Conservation (phyloP, 2,888 invertebrate species). For the Meiosimyza platycephala region DNA sequence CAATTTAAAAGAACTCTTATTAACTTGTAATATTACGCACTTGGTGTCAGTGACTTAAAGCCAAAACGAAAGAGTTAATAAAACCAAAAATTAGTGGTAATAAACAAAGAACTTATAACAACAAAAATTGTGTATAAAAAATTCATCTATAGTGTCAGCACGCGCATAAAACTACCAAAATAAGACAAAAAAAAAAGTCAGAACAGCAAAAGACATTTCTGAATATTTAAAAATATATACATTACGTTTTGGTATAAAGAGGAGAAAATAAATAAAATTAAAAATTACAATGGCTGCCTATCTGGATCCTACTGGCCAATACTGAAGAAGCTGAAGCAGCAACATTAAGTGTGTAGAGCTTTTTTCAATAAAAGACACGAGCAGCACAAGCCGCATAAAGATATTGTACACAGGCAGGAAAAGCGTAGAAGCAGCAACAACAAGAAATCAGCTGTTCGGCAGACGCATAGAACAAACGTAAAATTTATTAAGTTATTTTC, state of each 20-base stretch:
- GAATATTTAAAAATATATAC: slow-evolving; percentile 26
- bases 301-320: slow-evolving; percentile 67
- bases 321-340: slow-evolving; percentile 47
- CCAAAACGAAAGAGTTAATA: not conserved
- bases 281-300: slow-evolving; percentile 58
- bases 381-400: not conserved
- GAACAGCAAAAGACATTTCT: slow-evolving; percentile 17
- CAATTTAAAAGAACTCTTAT: not conserved
- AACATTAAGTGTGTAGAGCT: not conserved
- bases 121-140: not conserved
- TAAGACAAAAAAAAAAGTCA: not conserved
- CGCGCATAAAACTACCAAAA: slow-evolving; percentile 8
- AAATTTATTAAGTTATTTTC: slow-evolving; percentile 20
- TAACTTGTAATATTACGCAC: not conserved
- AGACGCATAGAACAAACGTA: slow-evolving; percentile 14
- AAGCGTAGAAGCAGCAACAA: slow-evolving; percentile 23
- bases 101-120: slow-evolving; percentile 3
- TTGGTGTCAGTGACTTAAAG: slow-evolving; percentile 24
- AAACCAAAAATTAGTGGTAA: too few relatives aligned
- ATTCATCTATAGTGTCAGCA: too few relatives aligned
- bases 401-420: not conserved
- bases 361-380: slow-evolving; percentile 12
- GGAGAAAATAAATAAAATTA: slow-evolving; percentile 36
- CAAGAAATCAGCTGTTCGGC: slow-evolving; percentile 32
- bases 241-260: slow-evolving; percentile 45